Base-by-base conservation (phyloP, 2,113 vertebrate genomes). In the Sphyrna mokarran region DNA sequence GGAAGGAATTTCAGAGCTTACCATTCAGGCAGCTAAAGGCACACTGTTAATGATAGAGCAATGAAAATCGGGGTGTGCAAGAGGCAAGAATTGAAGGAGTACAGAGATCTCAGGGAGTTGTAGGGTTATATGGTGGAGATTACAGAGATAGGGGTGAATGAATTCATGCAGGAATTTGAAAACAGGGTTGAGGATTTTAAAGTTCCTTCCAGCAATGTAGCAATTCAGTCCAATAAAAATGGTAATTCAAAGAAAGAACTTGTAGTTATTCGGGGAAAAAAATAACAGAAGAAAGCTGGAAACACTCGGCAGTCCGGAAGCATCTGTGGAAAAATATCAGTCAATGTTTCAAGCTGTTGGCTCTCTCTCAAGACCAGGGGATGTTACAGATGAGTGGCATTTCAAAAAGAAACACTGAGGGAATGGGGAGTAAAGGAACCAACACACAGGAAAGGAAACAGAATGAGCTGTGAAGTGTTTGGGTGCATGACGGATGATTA, bases 211-310 rank as follows among this genome's bases (percentile, higher is more conserved):
- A 80, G 13, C 14, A 80, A 80, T 16, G 9, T 80, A 10, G n/a
- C 78, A 83, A 37, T 40, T 83, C 78, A 18, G 11, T 37, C 78
- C n/a, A 37, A 23, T 87, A 87, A 87, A 43, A 87, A 22, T 87
- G 43, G 9, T 87, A 87, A 54, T 54, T 54, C 40, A 87, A 87
- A 87, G 43, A 54, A 54, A 26, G 43, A 87, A 87, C 85, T 87
- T 87, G 85, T 40, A 26, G 40, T 87, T 87, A 54, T 48, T 48
- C 80, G 61, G 61, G 61, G 61, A 13, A 85, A n/a, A 20, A 85
- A 43, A n/a, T n/a, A 85, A 87, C 40, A 87, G 40, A 54, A 87
- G 43, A 87, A 87, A 87, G 85, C 43, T 87, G 85, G 85, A 87
- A 87, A 54, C 40, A 48, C 23, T 54, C 85, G 54, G 9, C 22